Base-by-base conservation (phyloP, 1,140 invertebrate genomes). In the Leptoteleia sp. region DNA sequence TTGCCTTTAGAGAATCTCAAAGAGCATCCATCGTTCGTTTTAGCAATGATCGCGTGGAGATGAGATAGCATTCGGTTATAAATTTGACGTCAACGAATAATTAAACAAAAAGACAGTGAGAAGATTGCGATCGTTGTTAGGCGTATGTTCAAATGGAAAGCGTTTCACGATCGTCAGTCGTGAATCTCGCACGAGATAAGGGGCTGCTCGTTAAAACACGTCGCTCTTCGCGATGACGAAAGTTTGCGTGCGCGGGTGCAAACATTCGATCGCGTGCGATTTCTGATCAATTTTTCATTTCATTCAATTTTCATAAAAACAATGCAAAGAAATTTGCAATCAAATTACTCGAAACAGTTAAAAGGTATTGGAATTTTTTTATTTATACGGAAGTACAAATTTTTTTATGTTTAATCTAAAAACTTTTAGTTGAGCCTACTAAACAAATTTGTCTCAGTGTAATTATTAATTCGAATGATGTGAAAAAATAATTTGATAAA, bases 111-210 rank as follows among this genome's bases (percentile, higher is more conserved):
- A 62, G 22, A 57, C 16, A 29, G 19, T 9, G 4, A n/a, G 5
- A 22, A 67, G 62, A 72, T 72, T 68, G 52, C 38, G 33, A 72
- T 78, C 68, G 54, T 47, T 42, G 17, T 29, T 37, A 50, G 75
- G 47, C 64, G 61, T 62, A 9, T 31, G 33, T 72, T 67, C 50
- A 33, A 72, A 70, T 40, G 33, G 22, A 65, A 70, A 54, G 43
- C 13, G 19, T 25, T 38, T 79, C 43, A 47, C 43, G 65, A 85
- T 85, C 83, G 71, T 79, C 75, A 82, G 77, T 83, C 84, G 82
- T 85, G 83, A 82, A 84, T 85, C 83, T 83, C 62, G 61, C 54
- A 33, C 62, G 81, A 84, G 84, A 86, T 86, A 86, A 86, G 79
- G 79, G 42, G 55, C 57, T 19, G 42, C 72, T 81, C 72, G 80